A percentile compares a stretch with the other conserved stretches of the same genome.
These are phyloP conservation scores for Thalassaphorura encarpata DNA, from an alignment of 1,140 invertebrate genomes.

Conservation along the genomic window DNA sequence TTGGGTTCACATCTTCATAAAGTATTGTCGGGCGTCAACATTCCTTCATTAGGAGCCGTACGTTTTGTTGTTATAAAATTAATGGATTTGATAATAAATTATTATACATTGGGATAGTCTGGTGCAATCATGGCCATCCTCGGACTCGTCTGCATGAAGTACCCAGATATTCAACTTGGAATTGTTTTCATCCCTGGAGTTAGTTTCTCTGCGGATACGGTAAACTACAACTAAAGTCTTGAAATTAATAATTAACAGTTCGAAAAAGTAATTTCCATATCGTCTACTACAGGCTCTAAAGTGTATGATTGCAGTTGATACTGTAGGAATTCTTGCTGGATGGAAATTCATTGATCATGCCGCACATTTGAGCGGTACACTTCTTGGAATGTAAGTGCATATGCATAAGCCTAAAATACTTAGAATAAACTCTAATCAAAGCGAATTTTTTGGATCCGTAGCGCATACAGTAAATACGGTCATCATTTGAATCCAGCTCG, in stretches of 20 bases:
- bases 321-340: conserved; percentile 65
- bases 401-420: conserved; percentile 1
- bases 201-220: conserved; percentile 70
- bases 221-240: conserved; percentile 40
- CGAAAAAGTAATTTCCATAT: neutral
- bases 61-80: no score
- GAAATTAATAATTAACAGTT: neutral
- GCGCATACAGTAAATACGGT: conserved; percentile 38
- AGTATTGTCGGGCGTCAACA: conserved; percentile 50
- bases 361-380: conserved; percentile 88
- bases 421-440: conserved; percentile 5
- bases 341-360: conserved; percentile 82
- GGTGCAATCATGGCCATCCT: conserved; percentile 86
- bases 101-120: conserved; percentile 56
- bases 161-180: conserved; percentile 72
- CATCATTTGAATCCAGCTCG: conserved; percentile 4
- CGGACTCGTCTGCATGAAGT: conserved; percentile 72
- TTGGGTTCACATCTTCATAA: conserved; percentile 75
- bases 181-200: conserved; percentile 83
- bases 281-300: conserved; percentile 64
- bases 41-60: conserved; percentile 82
- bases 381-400: conserved; percentile 75
- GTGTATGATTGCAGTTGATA: conserved; percentile 69
- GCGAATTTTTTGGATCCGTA: conserved; percentile 43
- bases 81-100: no score